These are phyloP conservation scores for Drosophila yakuba DNA, from an alignment of 1,140 invertebrate genomes.

Conservation along the genomic window DNA sequence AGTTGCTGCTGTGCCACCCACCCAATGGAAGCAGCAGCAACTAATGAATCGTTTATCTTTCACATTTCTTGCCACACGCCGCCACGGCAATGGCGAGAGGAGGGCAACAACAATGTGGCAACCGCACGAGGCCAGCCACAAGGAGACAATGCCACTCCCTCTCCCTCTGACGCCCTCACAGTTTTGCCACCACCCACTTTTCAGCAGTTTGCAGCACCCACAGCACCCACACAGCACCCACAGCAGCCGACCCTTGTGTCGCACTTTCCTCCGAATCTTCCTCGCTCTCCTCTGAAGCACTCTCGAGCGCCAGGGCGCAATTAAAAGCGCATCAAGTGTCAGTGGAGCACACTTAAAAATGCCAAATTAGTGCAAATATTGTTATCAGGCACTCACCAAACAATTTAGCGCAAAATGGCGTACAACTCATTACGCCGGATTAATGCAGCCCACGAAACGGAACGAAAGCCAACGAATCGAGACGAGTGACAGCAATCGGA, in stretches of 20 bases:
- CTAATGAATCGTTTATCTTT: conserved; percentile 83
- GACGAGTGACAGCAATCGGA: conserved; percentile 7
- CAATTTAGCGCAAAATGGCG: conserved; percentile 84
- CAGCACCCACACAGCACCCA: conserved; percentile 14
- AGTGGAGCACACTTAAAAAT: conserved; percentile 84
- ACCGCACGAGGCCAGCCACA: conserved; percentile 66
- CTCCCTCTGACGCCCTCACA: neutral
- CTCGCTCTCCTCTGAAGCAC: conserved; percentile 53
- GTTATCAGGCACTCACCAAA: conserved; percentile 84
- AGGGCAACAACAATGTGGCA: conserved; percentile 61
- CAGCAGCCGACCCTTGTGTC: conserved; percentile 17
- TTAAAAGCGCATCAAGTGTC: conserved; percentile 85
- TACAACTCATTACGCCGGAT: conserved; percentile 84
- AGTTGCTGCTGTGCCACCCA: neutral
- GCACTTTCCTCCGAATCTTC: conserved; percentile 13
- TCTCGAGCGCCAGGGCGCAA: conserved; percentile 80
- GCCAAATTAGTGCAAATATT: conserved; percentile 85
- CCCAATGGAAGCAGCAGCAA: conserved; percentile 37
- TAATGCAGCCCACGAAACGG: conserved; percentile 57
- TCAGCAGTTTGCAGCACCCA: conserved; percentile 9
- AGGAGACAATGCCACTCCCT: conserved; percentile 15
- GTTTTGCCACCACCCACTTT: neutral
- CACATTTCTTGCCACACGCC: conserved; percentile 76
- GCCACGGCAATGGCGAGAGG: conserved; percentile 18
- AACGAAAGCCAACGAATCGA: conserved; percentile 31